These are phyloP conservation scores for Galemys pyrenaicus DNA, from an alignment of 2,113 vertebrate species.

Conservation along the genomic window DNA sequence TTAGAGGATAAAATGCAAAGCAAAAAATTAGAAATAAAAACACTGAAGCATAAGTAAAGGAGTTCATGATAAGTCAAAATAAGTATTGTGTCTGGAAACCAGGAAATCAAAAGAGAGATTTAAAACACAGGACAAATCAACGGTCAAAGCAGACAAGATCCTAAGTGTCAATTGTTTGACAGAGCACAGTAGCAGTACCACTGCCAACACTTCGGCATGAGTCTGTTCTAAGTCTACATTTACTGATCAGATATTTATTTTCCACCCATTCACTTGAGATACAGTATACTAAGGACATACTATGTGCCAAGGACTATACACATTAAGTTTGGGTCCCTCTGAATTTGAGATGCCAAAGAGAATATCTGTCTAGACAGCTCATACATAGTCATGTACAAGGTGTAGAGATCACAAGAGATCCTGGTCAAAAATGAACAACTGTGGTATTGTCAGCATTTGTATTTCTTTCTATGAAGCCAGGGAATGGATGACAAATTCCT, in stretches of 20 bases:
- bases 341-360: not conserved
- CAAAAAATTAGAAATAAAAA: conserved; percentile 20
- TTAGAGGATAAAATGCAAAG: not conserved
- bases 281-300: not conserved
- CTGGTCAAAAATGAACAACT: not conserved
- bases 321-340: not conserved
- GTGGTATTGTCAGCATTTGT: not conserved
- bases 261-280: not conserved
- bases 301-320: not conserved
- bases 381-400: not conserved
- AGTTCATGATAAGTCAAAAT: not conserved
- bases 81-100: not conserved
- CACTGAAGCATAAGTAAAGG: not conserved
- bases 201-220: not conserved
- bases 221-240: not conserved
- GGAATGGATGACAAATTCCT: not conserved
- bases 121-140: not conserved
- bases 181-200: not conserved
- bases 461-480: not conserved
- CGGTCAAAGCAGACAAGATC: not conserved
- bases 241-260: not conserved
- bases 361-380: not conserved
- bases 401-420: not conserved
- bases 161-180: not conserved
- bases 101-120: not conserved